Base-by-base conservation (phyloP, 2,888 invertebrate genomes). In the Sepioteuthis lessoniana region DNA sequence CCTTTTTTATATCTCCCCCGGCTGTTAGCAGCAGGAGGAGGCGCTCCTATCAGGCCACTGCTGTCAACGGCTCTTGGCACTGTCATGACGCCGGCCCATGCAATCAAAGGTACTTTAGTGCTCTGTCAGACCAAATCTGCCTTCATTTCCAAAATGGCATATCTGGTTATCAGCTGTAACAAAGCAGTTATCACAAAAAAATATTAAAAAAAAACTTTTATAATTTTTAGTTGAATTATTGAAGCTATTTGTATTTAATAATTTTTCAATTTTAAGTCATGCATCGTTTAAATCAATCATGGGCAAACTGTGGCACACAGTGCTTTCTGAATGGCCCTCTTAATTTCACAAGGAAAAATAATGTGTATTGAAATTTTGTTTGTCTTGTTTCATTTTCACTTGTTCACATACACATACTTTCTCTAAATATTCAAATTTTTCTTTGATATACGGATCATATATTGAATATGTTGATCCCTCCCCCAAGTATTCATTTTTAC, bases 11-110 rank as follows among this genome's bases (percentile, higher is more conserved):
- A n/a, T 76, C 76, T 76, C 76, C 93, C 94, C 90, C 95, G 95
- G 94, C 94, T 95, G 25, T 94, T 95, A 42, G 76, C 95, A 50
- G 94, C 94, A 25, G 90, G 94, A 42, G 95, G 95, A 76, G 76
- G 76, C 76, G 76, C 76, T 76, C 13, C 76, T n/a, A 76, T 76
- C 76, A 76, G 76, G 76, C 76, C 76, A 76, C 19, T 76, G 76
- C 76, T 76, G 76, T 76, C 76, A 76, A 76, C 76, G 76, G 76
- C 76, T n/a, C 76, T 76, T 76, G 76, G 76, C 76, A 76, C 76
- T 76, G 76, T 76, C 76, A 76, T 76, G 76, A 76, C 76, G n/a
- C 76, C 76, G 16, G 76, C 76, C 76, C 76, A 76, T n/a, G 76
- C 76, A 76, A 76, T 76, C n/a, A 76, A 76, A 76, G 76, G 76